phyloP scores from a whole-genome alignment of 2,888 invertebrate genomes.

The Aporophyla nigra region DNA sequence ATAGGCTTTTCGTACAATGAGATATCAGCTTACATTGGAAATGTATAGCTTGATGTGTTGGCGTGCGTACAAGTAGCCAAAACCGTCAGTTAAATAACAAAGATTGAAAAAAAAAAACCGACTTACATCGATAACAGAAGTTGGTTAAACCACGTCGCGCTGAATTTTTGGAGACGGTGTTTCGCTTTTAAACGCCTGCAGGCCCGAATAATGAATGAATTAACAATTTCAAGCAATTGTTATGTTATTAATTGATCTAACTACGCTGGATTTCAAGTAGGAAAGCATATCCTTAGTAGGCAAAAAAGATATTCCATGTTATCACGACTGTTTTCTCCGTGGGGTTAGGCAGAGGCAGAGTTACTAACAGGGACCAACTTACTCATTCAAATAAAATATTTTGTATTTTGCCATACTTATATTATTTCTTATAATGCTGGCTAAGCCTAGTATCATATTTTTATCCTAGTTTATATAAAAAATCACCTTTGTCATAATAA shows the following conservation, averaged over 20 bases:
- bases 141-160: not conserved
- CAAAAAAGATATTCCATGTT: not conserved
- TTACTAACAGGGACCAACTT: not conserved
- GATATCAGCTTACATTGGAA: too few species aligned
- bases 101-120: too few species aligned
- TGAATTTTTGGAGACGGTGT: not conserved
- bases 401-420: conserved; percentile 4
- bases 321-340: not conserved
- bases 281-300: not conserved
- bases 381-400: not conserved
- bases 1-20: too few species aligned
- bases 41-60: too few species aligned
- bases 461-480: conserved; percentile 4
- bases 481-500: not conserved
- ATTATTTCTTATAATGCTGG: conserved; percentile 1
- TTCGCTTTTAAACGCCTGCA: not conserved
- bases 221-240: not conserved
- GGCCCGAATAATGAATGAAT: not conserved
- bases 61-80: too few species aligned
- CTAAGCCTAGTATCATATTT: conserved; percentile 7
- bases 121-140: too few species aligned
- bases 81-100: too few species aligned
- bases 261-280: not conserved
- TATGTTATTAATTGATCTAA: not conserved
- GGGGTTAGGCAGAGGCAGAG: not conserved